These are phyloP conservation scores for Mystacornis crossleyi DNA, from an alignment of 2,113 vertebrate genomes.

Conservation along the genomic window DNA sequence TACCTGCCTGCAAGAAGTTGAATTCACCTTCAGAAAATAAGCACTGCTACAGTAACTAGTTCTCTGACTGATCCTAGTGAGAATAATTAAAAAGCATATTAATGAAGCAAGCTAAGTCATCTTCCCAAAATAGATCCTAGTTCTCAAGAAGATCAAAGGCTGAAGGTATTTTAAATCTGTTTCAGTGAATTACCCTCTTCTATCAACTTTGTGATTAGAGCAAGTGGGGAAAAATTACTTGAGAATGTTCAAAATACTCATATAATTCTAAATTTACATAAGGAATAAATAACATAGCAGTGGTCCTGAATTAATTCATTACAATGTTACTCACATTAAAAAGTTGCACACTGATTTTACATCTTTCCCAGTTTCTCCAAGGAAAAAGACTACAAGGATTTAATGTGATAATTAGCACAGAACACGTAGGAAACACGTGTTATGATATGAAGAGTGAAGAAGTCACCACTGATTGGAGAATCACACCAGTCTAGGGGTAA, in stretches of 20 bases:
- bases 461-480: neutral
- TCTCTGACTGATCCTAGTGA: neutral
- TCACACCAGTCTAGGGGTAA: neutral
- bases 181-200: neutral
- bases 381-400: neutral
- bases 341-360: neutral
- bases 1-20: conserved; percentile 69
- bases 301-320: neutral
- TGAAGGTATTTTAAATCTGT: neutral
- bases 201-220: neutral
- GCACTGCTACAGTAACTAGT: neutral
- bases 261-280: neutral
- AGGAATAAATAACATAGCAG: neutral
- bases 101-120: neutral
- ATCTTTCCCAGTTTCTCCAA: neutral
- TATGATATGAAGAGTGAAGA: neutral
- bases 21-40: neutral
- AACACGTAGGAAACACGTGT: neutral
- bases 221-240: neutral
- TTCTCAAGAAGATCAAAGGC: neutral
- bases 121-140: neutral
- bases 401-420: neutral
- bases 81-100: neutral
- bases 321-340: neutral
- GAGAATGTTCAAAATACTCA: neutral